Evolutionary conservation across 2,888 invertebrate genomes (phyloP), one percentile per base, ranked within the genome.

Genomic region (Acheta domesticus): DNA sequence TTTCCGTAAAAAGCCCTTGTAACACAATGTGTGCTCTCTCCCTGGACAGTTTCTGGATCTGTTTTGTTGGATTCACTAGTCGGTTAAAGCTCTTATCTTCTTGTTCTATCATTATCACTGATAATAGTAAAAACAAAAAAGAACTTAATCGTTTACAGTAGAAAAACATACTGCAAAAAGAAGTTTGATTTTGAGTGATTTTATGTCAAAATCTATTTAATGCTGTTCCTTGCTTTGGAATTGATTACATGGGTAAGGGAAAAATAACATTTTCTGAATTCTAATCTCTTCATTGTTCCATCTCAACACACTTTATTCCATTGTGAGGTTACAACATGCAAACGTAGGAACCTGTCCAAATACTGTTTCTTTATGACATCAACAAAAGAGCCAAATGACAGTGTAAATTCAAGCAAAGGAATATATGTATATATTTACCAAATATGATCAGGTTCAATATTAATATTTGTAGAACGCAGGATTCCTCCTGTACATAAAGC

Each of bases 251-350:
- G 62, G 62, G n/a, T 62, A 62, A 62, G 62, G 62, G 14, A 62
- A 19, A 62, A 62, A 36, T 36, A 62, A 62, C 14, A 19, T 62
- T 62, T 62, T 19, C 62, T n/a, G n/a, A 62, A 62, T 62, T 11
- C 62, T 62, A 12, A 62, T 62, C 11, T 62, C 3, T 62, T 19
- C 62, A 62, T 62, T 62, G 62, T 62, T 62, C 62, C 62, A 62
- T 62, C 62, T 62, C 62, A 62, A 62, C 62, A 62, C 62, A 62
- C n/a, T 62, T 62, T 62, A 62, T 62, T 62, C n/a, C 62, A 36
- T 62, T 62, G 62, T 62, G 62, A 62, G n/a, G 62, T 62, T 62
- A 19, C n/a, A 19, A 62, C 62, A 62, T 62, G 62, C 16, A 62
- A 62, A 62, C n/a, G 62, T 62, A 62, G 62, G 62, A 19, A 62